Evolutionary conservation across 2,113 vertebrate species (phyloP).

Genomic region (Tachuris rubrigastra): DNA sequence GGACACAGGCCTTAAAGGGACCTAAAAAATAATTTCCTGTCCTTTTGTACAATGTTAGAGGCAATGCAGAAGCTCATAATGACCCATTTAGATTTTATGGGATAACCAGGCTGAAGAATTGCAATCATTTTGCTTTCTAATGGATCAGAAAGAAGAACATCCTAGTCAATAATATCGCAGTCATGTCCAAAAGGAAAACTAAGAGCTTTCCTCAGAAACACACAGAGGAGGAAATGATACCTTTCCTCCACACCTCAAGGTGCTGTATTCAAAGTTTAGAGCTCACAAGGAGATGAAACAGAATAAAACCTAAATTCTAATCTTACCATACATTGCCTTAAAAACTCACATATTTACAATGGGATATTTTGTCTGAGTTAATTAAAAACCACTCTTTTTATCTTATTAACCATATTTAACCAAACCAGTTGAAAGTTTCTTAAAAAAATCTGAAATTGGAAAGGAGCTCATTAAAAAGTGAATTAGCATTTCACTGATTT

Average conservation of each 20-base stretch:
- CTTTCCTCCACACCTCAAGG: neutral
- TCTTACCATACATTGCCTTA: neutral
- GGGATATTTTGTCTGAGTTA: constrained; percentile 29
- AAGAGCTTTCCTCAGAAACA: neutral
- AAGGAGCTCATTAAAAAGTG: constrained; percentile 48
- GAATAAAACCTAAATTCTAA: neutral
- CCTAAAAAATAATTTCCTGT: neutral
- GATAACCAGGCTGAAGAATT: neutral
- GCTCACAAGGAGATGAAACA: neutral
- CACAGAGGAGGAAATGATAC: neutral
- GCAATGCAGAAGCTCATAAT: neutral
- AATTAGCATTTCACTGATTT: constrained; percentile 57
- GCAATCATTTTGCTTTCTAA: neutral
- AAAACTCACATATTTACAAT: neutral
- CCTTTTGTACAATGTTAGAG: neutral
- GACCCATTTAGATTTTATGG: neutral
- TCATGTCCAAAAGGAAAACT: neutral
- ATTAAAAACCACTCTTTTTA: constrained; percentile 21
- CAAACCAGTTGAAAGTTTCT: constrained; percentile 33
- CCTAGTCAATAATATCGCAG: neutral
- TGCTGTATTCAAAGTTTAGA: neutral
- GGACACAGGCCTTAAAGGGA: neutral
- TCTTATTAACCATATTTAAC: constrained; percentile 46
- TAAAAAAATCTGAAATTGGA: constrained; percentile 46
- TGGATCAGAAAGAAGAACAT: neutral